Evolutionary conservation across 2,113 vertebrate species (phyloP), one percentile per base, ranked within the genome.

Genomic region (Ondatra zibethicus): DNA sequence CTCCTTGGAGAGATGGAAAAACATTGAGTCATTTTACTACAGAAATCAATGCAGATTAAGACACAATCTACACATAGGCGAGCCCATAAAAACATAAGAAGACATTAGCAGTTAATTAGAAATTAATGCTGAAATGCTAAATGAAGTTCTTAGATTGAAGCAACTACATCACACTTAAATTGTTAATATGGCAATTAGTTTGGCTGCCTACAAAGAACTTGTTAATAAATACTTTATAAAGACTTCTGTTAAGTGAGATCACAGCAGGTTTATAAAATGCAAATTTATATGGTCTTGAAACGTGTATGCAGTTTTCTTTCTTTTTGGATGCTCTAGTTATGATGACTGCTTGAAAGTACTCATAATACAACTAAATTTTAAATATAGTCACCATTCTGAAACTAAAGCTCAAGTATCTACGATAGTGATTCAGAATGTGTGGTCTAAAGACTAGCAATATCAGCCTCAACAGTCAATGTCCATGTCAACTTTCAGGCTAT

Each of bases 61-160:
- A 96, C 91, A 95, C 97, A 73, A 39, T 96, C 89, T 94, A 87
- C 47, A 92, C 92, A 82, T 27, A 97, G 94, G 95, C 63, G 45
- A 93, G 16, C 50, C 96, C 58, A 86, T 95, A 86, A 97, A 97
- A 94, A 45, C 89, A 84, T 89, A 89, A 96, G 76, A 92, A 96
- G 97, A 97, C 88, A 97, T 92, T 97, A 92, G 33, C n/a, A 93
- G 75, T 88, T 98, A 98, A 98, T 98, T 98, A 96, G 55, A 89
- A 98, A 97, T 97, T 97, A 96, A 97, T 97, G 68, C 55, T 96
- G 92, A 97, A 97, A 61, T 91, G 88, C 88, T 97, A 97, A 96
- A 95, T 96, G 91, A 45, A 84, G 45, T 97, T 94, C 95, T 95
- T 77, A 97, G 88, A 93, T 61, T 96, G 70, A 96, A 96, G 45